Evolutionary conservation across 2,797 vertebrate species (phyloP), one percentile per base, ranked within the genome.

Genomic region (Cirrhinus mrigala): DNA sequence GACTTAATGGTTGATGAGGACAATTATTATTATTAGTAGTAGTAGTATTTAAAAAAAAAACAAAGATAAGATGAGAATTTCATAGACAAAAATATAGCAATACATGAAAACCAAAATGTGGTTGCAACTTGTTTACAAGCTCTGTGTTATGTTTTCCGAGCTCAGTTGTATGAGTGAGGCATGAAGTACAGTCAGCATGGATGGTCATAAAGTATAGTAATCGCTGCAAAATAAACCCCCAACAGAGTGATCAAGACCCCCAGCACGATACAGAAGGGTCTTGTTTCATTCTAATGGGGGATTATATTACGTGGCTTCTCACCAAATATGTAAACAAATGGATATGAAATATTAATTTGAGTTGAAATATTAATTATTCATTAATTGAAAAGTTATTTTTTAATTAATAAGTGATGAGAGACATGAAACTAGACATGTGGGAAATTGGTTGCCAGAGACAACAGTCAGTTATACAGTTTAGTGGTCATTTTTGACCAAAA

Each of bases 341-440:
- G 18, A 33, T 54, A 33, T 75, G 20, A 54, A 75, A 54, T 54
- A 33, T 54, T 75, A 4, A 54, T 75, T 20, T 76, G 50, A 37
- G 29, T 54, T 54, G 16, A 76, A 37, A 54, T 75, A 56, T 76
- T 8, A 37, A 75, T 75, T 33, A 75, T 75, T 54, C 18, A 76
- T 56, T 76, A 2, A 56, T 22, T 54, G 18, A 75, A 75, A 33
- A 75, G n/a, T 73, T 48, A 0, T 10, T 48, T 18, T 29, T 54
- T 22, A 33, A 74, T 52, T 75, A 54, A 54, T 54, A 54, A 75
- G 11, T 75, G 10, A 54, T 54, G 29, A 76, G 48, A 37, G 52
- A 33, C 52, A 56, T 56, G 6, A 37, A 56, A 56, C 29, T 56
- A 56, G 27, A 56, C 50, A 18, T 16, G 16, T 52, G 27, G 73